These are phyloP conservation scores for Choloepus didactylus DNA, from an alignment of 2,797 vertebrate genomes.

Conservation along the genomic window DNA sequence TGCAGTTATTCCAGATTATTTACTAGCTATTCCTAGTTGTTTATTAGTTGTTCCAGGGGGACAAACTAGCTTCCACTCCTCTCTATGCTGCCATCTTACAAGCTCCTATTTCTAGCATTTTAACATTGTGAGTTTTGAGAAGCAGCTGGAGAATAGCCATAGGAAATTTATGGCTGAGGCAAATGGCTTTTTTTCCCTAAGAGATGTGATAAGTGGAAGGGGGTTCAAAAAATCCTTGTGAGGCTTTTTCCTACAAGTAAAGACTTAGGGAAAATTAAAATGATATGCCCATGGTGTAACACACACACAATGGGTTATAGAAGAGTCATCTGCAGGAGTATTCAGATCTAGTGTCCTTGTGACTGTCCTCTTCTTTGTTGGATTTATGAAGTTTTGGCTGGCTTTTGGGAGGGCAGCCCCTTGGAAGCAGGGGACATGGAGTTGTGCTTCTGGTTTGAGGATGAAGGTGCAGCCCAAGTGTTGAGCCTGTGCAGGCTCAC, in stretches of 20 bases:
- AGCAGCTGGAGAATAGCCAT: background rate
- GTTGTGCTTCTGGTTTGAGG: background rate
- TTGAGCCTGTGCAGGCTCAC: too few relatives aligned
- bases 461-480: background rate
- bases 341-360: background rate
- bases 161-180: background rate
- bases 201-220: background rate
- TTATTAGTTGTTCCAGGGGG: too few relatives aligned
- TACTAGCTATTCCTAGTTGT: too few relatives aligned
- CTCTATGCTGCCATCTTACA: too few relatives aligned
- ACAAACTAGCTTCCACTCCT: too few relatives aligned
- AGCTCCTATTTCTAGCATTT: constrained; percentile 39
- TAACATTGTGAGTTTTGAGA: constrained; percentile 4
- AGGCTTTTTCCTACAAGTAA: background rate
- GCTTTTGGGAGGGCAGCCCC: background rate
- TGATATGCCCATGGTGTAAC: background rate
- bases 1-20: too few relatives aligned
- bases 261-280: background rate
- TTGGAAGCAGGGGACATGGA: background rate
- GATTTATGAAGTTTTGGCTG: background rate
- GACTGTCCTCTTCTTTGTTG: too few relatives aligned
- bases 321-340: background rate
- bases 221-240: background rate
- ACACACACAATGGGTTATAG: too few relatives aligned
- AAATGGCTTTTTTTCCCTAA: constrained; percentile 1